Evolutionary conservation across 2,888 invertebrate species (phyloP).

Genomic region (Caenorhabditis angaria): DNA sequence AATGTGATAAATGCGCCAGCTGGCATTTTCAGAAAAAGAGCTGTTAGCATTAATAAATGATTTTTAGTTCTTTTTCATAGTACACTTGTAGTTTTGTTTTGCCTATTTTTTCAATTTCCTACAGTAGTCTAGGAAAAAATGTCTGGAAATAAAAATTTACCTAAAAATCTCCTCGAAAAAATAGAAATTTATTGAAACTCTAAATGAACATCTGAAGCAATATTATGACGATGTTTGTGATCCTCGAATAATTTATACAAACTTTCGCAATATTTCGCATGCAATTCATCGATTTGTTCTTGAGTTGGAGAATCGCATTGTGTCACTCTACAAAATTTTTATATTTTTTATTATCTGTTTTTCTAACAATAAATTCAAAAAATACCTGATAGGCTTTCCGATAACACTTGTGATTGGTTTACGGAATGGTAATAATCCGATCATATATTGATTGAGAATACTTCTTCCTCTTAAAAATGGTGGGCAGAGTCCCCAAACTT

Average conservation of each 20-base stretch:
- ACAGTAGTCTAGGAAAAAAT: too few species aligned
- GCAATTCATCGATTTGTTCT: slow-evolving; percentile 81
- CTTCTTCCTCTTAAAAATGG: slow-evolving; percentile 78
- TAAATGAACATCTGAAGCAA: slow-evolving; percentile 48
- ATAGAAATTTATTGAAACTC: slow-evolving; percentile 38
- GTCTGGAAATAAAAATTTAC: too few species aligned
- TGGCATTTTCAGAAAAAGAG: too few species aligned
- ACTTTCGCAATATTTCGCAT: slow-evolving; percentile 80
- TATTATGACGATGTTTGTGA: slow-evolving; percentile 77
- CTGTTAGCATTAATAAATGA: too few species aligned
- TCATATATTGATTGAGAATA: slow-evolving; percentile 85
- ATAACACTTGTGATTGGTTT: slow-evolving; percentile 82
- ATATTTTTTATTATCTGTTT: not conserved
- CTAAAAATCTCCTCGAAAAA: too few species aligned
- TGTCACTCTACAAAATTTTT: slow-evolving; percentile 77
- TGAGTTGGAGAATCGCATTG: slow-evolving; percentile 81
- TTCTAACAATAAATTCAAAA: not conserved
- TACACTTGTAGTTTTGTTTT: too few species aligned
- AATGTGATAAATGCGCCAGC: not conserved
- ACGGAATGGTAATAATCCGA: slow-evolving; percentile 82
- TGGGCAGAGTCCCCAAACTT: slow-evolving; percentile 72
- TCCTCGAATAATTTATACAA: slow-evolving; percentile 84
- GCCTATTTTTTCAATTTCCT: too few species aligned
- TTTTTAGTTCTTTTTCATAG: too few species aligned
- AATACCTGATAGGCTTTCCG: slow-evolving; percentile 52